Percentiles rank a stretch among this genome's conserved stretches.
These are phyloP conservation scores for Drosophila dunni DNA, from an alignment of 1,140 invertebrate species.

Conservation along the genomic window DNA sequence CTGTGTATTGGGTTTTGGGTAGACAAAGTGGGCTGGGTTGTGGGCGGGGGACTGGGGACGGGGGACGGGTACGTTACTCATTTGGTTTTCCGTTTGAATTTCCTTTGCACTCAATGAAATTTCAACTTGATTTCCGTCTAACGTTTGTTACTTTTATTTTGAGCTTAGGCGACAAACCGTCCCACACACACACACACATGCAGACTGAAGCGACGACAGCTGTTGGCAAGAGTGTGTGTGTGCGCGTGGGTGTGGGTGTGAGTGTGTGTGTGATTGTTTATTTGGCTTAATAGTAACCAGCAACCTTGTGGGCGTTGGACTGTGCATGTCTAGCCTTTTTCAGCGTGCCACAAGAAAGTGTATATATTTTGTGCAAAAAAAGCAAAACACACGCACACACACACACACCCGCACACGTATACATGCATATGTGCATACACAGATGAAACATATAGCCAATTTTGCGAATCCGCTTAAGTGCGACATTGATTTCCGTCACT, in stretches of 20 bases:
- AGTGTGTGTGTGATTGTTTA: constrained; percentile 65
- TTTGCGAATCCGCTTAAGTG: constrained; percentile 81
- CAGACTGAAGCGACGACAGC: constrained; percentile 48
- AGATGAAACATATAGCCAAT: constrained; percentile 77
- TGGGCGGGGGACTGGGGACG: too few relatives aligned
- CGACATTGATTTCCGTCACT: constrained; percentile 79
- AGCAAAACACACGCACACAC: constrained; percentile 13
- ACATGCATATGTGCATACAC: constrained; percentile 11
- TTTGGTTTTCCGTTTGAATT: constrained; percentile 82
- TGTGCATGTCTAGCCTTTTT: constrained; percentile 47
- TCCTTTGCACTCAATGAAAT: constrained; percentile 81
- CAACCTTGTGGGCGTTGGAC: constrained; percentile 20
- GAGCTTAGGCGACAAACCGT: constrained; percentile 42
- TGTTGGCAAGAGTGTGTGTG: constrained; percentile 25
- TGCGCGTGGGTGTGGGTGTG: constrained; percentile 3
- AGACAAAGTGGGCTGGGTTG: not conserved
- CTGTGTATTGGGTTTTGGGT: not conserved
- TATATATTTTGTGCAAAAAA: constrained; percentile 1
- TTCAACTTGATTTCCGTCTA: constrained; percentile 80
- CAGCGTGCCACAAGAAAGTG: constrained; percentile 27
- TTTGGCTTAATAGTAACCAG: constrained; percentile 74
- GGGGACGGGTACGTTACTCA: constrained; percentile 50
- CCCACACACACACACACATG: constrained; percentile 12
- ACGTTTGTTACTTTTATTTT: constrained; percentile 81
- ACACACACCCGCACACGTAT: not conserved